phyloP scores from a whole-genome alignment of 2,797 vertebrate species.

The Pipistrellus kuhlii region DNA sequence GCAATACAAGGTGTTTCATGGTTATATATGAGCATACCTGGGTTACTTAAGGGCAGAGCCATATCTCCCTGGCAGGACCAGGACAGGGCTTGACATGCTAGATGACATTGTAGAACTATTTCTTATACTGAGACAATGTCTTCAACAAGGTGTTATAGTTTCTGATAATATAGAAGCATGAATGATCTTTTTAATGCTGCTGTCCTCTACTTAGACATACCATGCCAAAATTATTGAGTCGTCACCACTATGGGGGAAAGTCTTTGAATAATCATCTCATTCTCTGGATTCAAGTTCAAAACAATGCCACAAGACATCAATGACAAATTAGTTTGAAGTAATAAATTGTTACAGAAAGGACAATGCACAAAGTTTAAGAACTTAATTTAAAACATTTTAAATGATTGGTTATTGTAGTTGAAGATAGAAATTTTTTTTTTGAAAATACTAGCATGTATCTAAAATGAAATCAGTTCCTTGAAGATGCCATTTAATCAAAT shows the following conservation, averaged over 20 bases:
- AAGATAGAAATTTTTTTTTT: background rate
- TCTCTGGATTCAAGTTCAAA: background rate
- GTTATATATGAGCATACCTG: background rate
- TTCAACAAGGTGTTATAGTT: background rate
- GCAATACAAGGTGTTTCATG: too few species aligned
- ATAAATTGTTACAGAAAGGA: background rate
- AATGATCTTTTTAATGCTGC: background rate
- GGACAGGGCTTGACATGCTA: rapidly evolving
- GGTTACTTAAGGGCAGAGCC: background rate
- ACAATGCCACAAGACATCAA: background rate
- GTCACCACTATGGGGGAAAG: background rate
- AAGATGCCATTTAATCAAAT: background rate
- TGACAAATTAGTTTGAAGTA: background rate
- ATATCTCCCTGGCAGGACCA: too few species aligned
- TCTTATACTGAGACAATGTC: background rate
- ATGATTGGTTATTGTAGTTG: background rate
- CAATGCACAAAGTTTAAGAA: background rate
- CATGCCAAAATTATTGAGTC: background rate
- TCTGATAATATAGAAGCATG: background rate
- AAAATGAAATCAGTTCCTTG: background rate
- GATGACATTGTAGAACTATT: background rate
- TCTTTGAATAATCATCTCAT: background rate
- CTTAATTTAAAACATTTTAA: conserved; percentile 25
- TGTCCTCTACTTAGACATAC: background rate
- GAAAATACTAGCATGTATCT: background rate